These are phyloP conservation scores for Apolygus lucorum DNA, from an alignment of 1,140 invertebrate species.

Conservation along the genomic window DNA sequence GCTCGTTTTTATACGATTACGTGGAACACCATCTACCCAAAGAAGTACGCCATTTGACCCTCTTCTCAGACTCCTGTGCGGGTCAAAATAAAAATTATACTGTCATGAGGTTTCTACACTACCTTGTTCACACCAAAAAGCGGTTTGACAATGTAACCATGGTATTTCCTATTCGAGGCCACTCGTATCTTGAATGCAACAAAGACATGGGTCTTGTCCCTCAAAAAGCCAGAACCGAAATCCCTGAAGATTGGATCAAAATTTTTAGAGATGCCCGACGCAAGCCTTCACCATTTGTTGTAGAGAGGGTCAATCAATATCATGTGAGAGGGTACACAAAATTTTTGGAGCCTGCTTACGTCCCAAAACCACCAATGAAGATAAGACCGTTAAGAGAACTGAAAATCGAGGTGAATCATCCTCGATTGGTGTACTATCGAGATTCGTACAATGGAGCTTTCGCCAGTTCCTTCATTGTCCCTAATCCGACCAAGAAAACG, in stretches of 20 bases:
- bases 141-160: conserved; percentile 26
- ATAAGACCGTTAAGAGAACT: too few relatives aligned
- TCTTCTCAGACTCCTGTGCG: conserved; percentile 32
- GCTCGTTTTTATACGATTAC: too few relatives aligned
- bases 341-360: too few relatives aligned
- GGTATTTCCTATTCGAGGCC: conserved; percentile 30
- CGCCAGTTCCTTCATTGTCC: too few relatives aligned
- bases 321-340: too few relatives aligned
- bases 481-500: too few relatives aligned
- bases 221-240: conserved; percentile 23
- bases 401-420: too few relatives aligned
- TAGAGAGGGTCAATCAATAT: too few relatives aligned
- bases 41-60: conserved; percentile 21
- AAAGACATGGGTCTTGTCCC: conserved; percentile 29
- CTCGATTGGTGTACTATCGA: too few relatives aligned
- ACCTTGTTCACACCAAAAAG: conserved; percentile 28
- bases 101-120: conserved; percentile 26
- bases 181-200: too few relatives aligned
- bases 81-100: conserved; percentile 30
- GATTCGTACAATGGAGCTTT: too few relatives aligned
- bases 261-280: neutral
- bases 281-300: neutral
- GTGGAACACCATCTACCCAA: conserved; percentile 19
- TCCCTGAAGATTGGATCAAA: conserved; percentile 27
- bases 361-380: too few relatives aligned